Evolutionary conservation across 2,797 vertebrate species (phyloP), one percentile per base, ranked within the genome.

Genomic region (Numenius phaeopus): DNA sequence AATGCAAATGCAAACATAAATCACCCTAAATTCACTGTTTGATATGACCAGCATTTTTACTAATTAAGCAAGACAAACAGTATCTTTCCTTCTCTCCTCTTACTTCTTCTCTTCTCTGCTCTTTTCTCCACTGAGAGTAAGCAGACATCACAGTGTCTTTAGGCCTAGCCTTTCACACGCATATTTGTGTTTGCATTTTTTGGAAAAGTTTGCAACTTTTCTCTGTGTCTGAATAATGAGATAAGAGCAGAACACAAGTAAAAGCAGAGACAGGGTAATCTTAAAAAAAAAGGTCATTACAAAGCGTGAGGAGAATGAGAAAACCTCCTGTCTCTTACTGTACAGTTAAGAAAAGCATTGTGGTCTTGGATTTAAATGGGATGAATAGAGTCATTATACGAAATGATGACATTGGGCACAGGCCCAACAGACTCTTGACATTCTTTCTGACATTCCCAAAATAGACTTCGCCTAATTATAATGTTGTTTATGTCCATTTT

Each of bases 401-500:
- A 55, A 89, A 85, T 50, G 61, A 64, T 84, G 93, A 78, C 77
- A 52, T 12, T 57, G 58, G 91, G 59, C 81, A 91, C 32, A 27
- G 78, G 88, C 91, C 95, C 92, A 86, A 76, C 29, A 54, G 71
- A 71, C 91, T 97, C 87, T 90, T 89, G 83, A 89, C 90, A 94
- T 95, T 97, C 96, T 90, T 97, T 87, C 79, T 96, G 92, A 93
- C 94, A 92, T 94, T 97, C 87, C 73, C 86, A 94, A 96, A 97
- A 96, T 76, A 86, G 90, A 83, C 52, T 86, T 91, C 85, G 80
- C 85, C 94, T 97, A 90, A 94, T 96, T 95, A 71, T 92, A 75
- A 59, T 70, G 79, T 44, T 79, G 71, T 69, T 97, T 92, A 57
- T 72, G 44, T 85, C 79, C 61, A 82, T 81, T 92, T 92, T 93